Conservation (phyloP, 2,113 vertebrate genomes). For the Takifugu bimaculatus region DNA sequence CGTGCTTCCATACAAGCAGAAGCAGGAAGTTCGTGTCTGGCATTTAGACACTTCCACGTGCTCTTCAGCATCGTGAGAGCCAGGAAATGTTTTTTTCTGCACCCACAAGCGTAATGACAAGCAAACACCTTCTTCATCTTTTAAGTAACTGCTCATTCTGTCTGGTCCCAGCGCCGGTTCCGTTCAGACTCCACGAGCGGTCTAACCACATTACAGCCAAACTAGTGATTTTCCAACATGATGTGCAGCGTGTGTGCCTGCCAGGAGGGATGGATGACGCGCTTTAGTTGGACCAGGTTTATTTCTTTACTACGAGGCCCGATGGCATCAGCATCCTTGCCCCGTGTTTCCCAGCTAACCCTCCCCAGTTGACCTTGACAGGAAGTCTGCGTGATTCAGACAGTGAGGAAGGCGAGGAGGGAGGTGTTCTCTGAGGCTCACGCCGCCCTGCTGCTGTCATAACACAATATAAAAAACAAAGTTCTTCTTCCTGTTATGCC, state of each 20-base stretch:
- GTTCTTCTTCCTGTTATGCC: too few relatives aligned
- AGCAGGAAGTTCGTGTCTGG: background rate
- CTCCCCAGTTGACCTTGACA: too few relatives aligned
- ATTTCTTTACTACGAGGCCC: background rate
- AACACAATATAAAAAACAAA: too few relatives aligned
- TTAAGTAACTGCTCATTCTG: too few relatives aligned
- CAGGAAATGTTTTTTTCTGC: background rate
- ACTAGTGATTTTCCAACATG: slow-evolving; percentile 39
- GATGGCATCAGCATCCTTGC: too few relatives aligned
- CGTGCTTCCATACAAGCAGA: too few relatives aligned
- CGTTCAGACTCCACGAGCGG: slow-evolving; percentile 13
- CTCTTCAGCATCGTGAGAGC: slow-evolving; percentile 30
- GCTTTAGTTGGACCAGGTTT: background rate
- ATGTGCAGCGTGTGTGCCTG: slow-evolving; percentile 1
- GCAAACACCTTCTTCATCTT: slow-evolving; percentile 6
- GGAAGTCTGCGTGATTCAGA: too few relatives aligned
- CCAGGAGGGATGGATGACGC: background rate
- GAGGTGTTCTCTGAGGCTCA: too few relatives aligned
- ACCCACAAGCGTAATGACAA: background rate
- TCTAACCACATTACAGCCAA: slow-evolving; percentile 39
- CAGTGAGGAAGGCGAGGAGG: too few relatives aligned
- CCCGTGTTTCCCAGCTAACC: too few relatives aligned
- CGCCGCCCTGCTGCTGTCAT: too few relatives aligned
- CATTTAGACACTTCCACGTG: slow-evolving; percentile 4
- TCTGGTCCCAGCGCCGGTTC: slow-evolving; percentile 3